phyloP scores from a whole-genome alignment of 2,888 invertebrate genomes.

The Amphipyra tragopoginis region DNA sequence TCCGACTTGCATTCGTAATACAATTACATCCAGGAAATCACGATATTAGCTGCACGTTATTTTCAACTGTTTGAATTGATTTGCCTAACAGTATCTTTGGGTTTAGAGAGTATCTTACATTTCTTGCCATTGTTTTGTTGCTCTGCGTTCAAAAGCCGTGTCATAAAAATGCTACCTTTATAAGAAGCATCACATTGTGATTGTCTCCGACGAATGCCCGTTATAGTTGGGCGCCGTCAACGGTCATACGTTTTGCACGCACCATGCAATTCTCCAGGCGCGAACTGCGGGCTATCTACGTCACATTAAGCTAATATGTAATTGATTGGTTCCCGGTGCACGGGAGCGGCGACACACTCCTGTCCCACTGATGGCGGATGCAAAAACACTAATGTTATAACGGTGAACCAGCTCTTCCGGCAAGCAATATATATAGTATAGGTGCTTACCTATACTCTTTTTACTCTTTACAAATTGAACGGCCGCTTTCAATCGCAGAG shows the following conservation, averaged over 20 bases:
- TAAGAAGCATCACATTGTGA: conserved; percentile 75
- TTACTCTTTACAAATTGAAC: conserved; percentile 72
- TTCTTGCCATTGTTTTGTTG: conserved; percentile 17
- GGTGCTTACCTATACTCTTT: conserved; percentile 63
- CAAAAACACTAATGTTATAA: conserved; percentile 88
- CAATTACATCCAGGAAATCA: conserved; percentile 63
- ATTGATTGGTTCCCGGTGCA: conserved; percentile 86
- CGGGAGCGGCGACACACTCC: conserved; percentile 77
- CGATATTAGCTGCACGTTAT: conserved; percentile 57
- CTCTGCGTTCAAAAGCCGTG: not conserved
- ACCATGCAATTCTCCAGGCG: conserved; percentile 79
- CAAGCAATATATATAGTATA: conserved; percentile 63
- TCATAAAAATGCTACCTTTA: conserved; percentile 56
- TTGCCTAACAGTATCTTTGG: conserved; percentile 44
- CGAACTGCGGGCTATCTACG: conserved; percentile 78
- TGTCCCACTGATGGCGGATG: conserved; percentile 84
- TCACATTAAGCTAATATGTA: conserved; percentile 89
- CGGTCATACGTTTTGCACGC: conserved; percentile 69
- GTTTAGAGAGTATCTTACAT: conserved; percentile 33
- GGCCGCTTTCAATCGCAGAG: conserved; percentile 67
- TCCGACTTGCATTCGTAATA: conserved; percentile 61
- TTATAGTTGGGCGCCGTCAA: conserved; percentile 71
- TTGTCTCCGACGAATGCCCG: conserved; percentile 72
- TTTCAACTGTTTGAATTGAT: conserved; percentile 55
- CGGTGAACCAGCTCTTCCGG: conserved; percentile 77